Evolutionary conservation across 2,113 vertebrate genomes (phyloP), one percentile per base, ranked within the genome.

Genomic region (Ceyx melanurus): DNA sequence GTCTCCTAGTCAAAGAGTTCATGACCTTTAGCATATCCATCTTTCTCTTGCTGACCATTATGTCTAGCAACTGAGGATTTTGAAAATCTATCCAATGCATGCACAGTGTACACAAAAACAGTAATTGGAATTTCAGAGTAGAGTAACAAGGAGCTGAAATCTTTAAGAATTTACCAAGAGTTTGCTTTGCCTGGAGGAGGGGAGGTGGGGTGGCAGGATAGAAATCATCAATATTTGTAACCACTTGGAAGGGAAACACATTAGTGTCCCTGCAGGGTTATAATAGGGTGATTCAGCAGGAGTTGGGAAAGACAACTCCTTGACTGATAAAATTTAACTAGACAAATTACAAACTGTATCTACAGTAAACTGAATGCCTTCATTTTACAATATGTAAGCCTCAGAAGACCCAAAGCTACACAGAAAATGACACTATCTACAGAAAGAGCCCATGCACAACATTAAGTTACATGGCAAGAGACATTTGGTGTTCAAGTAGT

Each of bases 61-160:
- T 87, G 95, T 96, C 95, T 96, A 96, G 88, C 88, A 96, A 82
- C 76, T 95, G 94, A 68, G 37, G 80, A 94, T 81, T 90, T 67
- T 37, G 17, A 85, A 96, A 93, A 64, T 87, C 83, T 90, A 65
- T 95, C 89, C 73, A 97, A n/a, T 48, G 77, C 84, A 91, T 91
- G 91, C 45, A 93, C 42, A 95, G 40, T 40, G 37, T 65, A 83
- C 79, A 95, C 19, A 25, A 68, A 71, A 70, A 22, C 22, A 85
- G 82, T 54, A 72, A 56, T 53, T 79, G 61, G 40, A 94, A 94
- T 88, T 93, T 96, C 86, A 94, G 67, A 64, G 67, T 65, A 96
- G 51, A 95, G 79, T 67, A 77, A 93, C 20, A 85, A 78, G n/a
- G 23, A 91, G 64, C 42, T 77, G 66, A 95, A 85, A 46, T 60